Conservation (phyloP, 2,888 invertebrate species). For the Pristionchus fissidentatus region DNA sequence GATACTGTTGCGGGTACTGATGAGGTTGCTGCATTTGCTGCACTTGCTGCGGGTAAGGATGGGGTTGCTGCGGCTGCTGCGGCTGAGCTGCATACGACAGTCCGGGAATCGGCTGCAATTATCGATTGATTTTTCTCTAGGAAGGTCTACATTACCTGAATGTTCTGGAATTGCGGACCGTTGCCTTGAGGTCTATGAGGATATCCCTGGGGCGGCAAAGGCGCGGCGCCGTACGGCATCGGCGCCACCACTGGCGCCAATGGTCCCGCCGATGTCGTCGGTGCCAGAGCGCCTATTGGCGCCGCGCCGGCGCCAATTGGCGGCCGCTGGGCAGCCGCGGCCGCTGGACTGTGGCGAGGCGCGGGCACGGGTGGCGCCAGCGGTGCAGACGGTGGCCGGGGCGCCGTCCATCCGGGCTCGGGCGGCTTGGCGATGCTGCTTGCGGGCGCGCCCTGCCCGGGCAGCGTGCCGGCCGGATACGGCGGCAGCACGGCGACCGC, state of each 20-base stretch:
- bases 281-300: background rate
- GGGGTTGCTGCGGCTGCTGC: background rate
- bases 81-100: background rate
- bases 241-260: background rate
- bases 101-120: background rate
- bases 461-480: background rate
- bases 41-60: background rate
- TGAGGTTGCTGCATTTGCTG: background rate
- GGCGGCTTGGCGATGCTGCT: conserved; percentile 8
- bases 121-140: background rate
- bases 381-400: background rate
- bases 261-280: background rate
- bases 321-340: background rate
- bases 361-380: too few species aligned
- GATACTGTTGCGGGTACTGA: background rate
- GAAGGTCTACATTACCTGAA: background rate
- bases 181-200: background rate
- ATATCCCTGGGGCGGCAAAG: background rate
- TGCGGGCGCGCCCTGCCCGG: background rate
- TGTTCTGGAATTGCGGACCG: conserved; percentile 28
- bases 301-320: background rate
- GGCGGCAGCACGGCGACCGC: conserved; percentile 17
- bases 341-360: background rate
- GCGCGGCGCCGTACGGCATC: background rate
- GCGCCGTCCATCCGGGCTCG: background rate